Percentiles rank a stretch among this genome's conserved stretches.
Evolutionary conservation across 2,888 invertebrate species (phyloP).

Genomic region (Drosophila fungiperda): DNA sequence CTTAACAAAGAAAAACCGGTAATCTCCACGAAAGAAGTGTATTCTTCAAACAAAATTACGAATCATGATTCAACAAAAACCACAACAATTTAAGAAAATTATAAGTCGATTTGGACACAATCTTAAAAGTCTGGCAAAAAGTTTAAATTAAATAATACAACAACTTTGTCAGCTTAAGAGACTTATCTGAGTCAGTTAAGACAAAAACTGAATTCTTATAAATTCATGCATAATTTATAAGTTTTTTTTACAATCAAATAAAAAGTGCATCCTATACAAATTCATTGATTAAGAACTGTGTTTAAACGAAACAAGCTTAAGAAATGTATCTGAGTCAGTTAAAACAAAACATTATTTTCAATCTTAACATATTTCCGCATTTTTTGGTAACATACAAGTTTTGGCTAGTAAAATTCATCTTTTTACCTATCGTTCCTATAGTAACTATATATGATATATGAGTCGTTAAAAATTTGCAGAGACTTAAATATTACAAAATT

Average conservation of each 20-base stretch:
- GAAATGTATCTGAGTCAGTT: background rate
- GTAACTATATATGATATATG: no score
- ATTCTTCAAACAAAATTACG: background rate
- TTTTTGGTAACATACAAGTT: background rate
- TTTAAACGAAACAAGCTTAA: background rate
- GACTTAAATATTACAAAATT: no score
- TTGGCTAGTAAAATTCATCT: no score
- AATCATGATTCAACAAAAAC: background rate
- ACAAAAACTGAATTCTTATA: background rate
- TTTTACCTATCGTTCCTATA: no score
- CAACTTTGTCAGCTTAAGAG: background rate
- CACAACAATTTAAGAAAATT: background rate
- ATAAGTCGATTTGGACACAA: background rate
- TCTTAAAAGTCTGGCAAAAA: no score
- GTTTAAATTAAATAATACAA: background rate
- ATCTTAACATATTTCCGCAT: background rate
- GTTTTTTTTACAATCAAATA: background rate
- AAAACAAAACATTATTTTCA: background rate
- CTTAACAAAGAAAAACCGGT: background rate
- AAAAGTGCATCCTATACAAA: background rate
- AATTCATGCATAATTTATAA: no score
- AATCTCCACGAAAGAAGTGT: background rate
- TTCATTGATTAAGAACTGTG: background rate
- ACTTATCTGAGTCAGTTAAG: background rate
- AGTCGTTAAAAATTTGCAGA: no score